These are phyloP conservation scores for Buphagus erythrorhynchus DNA, from an alignment of 2,797 vertebrate species.

Conservation along the genomic window DNA sequence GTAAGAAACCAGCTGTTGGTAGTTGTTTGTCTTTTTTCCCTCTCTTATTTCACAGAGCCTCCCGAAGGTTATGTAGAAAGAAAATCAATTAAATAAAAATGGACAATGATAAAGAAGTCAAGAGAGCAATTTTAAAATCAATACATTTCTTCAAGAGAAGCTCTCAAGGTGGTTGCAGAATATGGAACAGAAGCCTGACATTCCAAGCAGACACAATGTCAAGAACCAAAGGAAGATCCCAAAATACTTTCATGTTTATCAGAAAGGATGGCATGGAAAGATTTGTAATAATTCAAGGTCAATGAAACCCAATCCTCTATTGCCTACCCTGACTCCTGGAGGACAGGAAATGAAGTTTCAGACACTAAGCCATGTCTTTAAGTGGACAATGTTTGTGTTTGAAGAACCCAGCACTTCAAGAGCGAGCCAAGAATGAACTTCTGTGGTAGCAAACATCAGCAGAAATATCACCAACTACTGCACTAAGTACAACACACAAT, in stretches of 20 bases:
- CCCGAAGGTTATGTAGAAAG: constrained; percentile 57
- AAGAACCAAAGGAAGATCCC: neutral
- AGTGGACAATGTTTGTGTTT: neutral
- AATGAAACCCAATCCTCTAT: neutral
- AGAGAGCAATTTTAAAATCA: constrained; percentile 78
- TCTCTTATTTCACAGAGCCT: neutral
- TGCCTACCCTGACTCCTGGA: neutral
- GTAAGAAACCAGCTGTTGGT: neutral
- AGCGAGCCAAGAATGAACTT: neutral
- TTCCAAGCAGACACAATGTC: neutral
- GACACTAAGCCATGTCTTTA: neutral
- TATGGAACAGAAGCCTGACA: constrained; percentile 37
- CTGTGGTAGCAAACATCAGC: neutral
- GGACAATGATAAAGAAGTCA: constrained; percentile 77
- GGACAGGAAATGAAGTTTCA: neutral
- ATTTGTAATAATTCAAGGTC: neutral
- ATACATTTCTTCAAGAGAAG: constrained; percentile 67
- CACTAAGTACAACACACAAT: neutral
- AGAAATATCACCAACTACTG: neutral
- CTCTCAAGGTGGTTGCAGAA: constrained; percentile 29
- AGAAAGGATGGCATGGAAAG: neutral
- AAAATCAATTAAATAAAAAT: constrained; percentile 78
- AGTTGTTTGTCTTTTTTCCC: neutral
- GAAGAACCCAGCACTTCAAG: neutral
- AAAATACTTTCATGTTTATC: neutral